Base-by-base conservation (phyloP, 2,797 vertebrate genomes). In the Dryobates pubescens region DNA sequence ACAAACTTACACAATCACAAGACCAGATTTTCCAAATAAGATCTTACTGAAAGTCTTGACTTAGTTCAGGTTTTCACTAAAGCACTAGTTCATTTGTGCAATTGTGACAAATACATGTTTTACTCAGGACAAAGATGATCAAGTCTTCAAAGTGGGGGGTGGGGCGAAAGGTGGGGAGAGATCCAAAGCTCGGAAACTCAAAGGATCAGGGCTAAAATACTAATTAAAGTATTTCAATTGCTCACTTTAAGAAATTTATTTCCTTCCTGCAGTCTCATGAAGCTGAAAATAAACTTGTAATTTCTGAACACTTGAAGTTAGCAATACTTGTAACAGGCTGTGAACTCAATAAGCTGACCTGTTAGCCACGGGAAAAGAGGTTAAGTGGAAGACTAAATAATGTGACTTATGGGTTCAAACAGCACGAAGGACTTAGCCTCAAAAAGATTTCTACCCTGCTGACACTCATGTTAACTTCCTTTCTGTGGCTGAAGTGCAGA, bases 301-400 rank as follows among this genome's bases (percentile, higher is more conserved):
- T 75, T 93, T 93, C 26, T 57, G 70, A 87, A 87, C 59, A 51
- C 54, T 30, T 79, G 71, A 82, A 80, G 70, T 83, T 79, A 89
- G 87, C 36, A 58, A 29, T 14, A 57, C 61, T 89, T 88, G 19
- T 32, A 73, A 84, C 96, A 69, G 62, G 61, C 26, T 26, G 3
- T 13, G 75, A 94, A 89, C 72, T 51, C 84, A 89, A 59, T 78
- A 92, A 89, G 9, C 24, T 88, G 87, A 92, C 70, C 87, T 80
- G 56, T 53, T 83, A 92, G 73, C 36, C 47, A 36, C 22, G 29
- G 34, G 56, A 91, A 73, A 27, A 78, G 27, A 53, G 87, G 87
- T 92, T 90, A 95, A 95, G 70, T 71, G 54, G 61, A 74, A 93
- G 61, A 71, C 68, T 88, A 88, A 92, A 89, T 88, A 90, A 91